Evolutionary conservation across 2,888 invertebrate genomes (phyloP), one percentile per base, ranked within the genome.

Genomic region (Cephus sareptanus): DNA sequence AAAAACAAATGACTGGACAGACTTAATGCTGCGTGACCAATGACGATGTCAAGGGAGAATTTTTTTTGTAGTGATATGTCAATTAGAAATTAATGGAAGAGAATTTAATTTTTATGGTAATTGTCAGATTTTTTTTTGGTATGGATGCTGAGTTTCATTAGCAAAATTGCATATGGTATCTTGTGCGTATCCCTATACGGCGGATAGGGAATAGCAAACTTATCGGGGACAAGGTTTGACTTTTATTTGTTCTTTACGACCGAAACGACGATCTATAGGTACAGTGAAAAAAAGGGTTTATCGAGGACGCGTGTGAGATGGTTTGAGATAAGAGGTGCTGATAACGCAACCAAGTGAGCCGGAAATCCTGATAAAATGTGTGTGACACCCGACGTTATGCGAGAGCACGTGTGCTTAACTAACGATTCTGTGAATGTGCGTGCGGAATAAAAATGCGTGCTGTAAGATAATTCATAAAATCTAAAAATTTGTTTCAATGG

Each of bases 301-400:
- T 33, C 71, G 71, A 71, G 31, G 33, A 71, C 71, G 71, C 71
- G 71, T 31, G 71, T 13, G 23, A 71, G 33, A 34, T 71, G 71
- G 12, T 6, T 33, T 12, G 71, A 71, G 71, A 71, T 23, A 74
- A 78, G 75, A 79, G 81, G 81, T 82, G 81, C 79, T 84, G 84
- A 86, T 89, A 87, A 87, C 87, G 56, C 23, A 56, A 56, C 23
- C 87, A 90, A 90, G 90, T 90, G 87, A 90, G 89, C 90, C 89
- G 89, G 89, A 88, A 87, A 89, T 87, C 83, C 85, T 78, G 86
- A 86, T 89, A 89, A 89, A 90, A 89, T 86, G 83, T 86, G 83
- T 84, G 83, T 84, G 87, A 85, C 85, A 86, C 84, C 86, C 84
- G 85, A 88, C 89, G 84, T 90, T 91, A 91, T 91, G 90, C 90